Base-by-base conservation (phyloP, 2,113 vertebrate species). In the Arothron firmamentum region DNA sequence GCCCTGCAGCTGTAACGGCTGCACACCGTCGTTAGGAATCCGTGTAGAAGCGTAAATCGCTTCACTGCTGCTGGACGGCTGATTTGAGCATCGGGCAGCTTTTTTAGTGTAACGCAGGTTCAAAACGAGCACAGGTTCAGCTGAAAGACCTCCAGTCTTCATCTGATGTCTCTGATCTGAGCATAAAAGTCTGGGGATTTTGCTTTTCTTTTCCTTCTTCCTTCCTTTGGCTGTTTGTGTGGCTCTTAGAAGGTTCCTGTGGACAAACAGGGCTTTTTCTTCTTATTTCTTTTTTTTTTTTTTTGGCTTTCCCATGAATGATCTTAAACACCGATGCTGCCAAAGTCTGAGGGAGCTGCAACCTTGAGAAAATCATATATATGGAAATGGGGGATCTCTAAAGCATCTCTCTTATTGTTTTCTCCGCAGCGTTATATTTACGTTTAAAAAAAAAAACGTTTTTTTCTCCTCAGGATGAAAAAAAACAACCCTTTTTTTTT, bases 291-390 rank as follows among this genome's bases (percentile, higher is more conserved):
- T n/a, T n/a, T 1, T 46, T 17, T 15, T 6, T 47, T n/a, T n/a
- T n/a, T 45, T 17, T 17, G 4, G 15, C 13, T n/a, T 13, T 17
- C 45, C 16, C 17, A 76, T 50, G 45, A 87, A 80, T 75, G 65
- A 81, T 87, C 86, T 83, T 70, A 78, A 83, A 77, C 84, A 75
- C 77, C 81, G 72, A 76, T 20, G 77, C 80, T 84, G 85, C 82
- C 84, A 85, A 87, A 80, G 79, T 85, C 77, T 88, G 86, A 83
- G 81, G 87, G 83, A 79, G 83, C 78, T 13, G 73, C 85, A 87
- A 84, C 87, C 87, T 88, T 88, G 89, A 88, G 87, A 86, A 89
- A 88, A 90, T 89, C 87, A 90, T 90, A 91, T 90, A 88, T 89
- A 90, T 91, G 86, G 86, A 88, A 90, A 91, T 89, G 69, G 87